These are phyloP conservation scores for Sminthurinus signatus DNA, from an alignment of 1,140 invertebrate genomes.

Conservation along the genomic window DNA sequence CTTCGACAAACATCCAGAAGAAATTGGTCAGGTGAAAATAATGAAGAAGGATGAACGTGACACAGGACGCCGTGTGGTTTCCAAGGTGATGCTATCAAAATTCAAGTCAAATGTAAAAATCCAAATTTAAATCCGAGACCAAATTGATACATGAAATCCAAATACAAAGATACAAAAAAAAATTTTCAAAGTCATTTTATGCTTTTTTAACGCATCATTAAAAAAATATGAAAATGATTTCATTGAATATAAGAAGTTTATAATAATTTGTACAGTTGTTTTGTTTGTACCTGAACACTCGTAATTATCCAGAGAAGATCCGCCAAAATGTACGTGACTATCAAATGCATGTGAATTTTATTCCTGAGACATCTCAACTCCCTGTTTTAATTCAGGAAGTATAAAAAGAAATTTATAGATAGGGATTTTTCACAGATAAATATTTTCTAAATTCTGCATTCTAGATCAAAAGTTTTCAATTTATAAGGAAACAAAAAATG, in stretches of 20 bases:
- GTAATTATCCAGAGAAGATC: constrained; percentile 73
- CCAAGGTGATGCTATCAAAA: too few species aligned
- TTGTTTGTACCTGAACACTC: constrained; percentile 17
- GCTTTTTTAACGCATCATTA: too few species aligned
- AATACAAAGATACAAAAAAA: too few species aligned
- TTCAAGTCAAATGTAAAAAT: too few species aligned
- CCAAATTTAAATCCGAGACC: too few species aligned
- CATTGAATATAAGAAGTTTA: too few species aligned
- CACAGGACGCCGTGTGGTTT: constrained; percentile 27
- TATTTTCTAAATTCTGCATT: neutral
- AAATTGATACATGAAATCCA: too few species aligned
- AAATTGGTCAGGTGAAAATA: constrained; percentile 91
- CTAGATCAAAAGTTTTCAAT: neutral
- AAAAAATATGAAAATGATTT: too few species aligned
- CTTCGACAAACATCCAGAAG: constrained; percentile 98
- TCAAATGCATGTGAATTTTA: constrained; percentile 83
- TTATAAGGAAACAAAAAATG: neutral
- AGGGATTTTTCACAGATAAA: too few species aligned
- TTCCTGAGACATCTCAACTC: constrained; percentile 84
- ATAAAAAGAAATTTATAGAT: neutral
- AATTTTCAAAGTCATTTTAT: too few species aligned
- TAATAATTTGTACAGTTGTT: too few species aligned
- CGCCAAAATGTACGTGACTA: constrained; percentile 73
- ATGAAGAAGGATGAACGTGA: constrained; percentile 53
- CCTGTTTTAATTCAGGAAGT: too few species aligned